A percentile compares a stretch with the other conserved stretches of the same genome.
phyloP scores from a whole-genome alignment of 2,888 invertebrate species.

The Amiota communis region DNA sequence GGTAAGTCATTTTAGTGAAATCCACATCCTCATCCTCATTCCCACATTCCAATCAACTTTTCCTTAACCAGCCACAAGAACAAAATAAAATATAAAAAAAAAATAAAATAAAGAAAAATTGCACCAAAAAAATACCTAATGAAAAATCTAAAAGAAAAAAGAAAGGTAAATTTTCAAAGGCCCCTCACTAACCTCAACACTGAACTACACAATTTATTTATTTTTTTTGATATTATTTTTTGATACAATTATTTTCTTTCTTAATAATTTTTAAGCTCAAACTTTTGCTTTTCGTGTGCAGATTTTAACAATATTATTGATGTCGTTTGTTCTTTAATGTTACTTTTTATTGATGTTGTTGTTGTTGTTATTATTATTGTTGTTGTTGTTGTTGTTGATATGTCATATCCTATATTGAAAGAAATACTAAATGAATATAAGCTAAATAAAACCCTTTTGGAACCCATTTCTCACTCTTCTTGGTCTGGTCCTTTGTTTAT shows the following conservation, averaged over 20 bases:
- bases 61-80: neutral
- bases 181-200: too few species aligned
- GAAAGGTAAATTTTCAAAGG: too few species aligned
- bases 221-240: neutral
- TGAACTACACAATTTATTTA: too few species aligned
- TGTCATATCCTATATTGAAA: neutral
- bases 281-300: conserved; percentile 9
- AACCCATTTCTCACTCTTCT: neutral
- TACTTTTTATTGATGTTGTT: conserved; percentile 40
- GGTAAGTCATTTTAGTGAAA: conserved; percentile 63
- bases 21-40: neutral
- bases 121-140: neutral
- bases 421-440: too few species aligned
- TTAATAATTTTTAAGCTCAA: neutral
- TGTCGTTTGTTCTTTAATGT: conserved; percentile 24
- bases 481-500: neutral
- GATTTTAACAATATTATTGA: conserved; percentile 14
- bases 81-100: neutral
- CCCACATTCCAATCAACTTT: neutral
- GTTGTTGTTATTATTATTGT: conserved; percentile 29
- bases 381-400: conserved; percentile 27
- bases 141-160: too few species aligned
- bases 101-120: neutral
- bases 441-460: neutral
- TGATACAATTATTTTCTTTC: conserved; percentile 10